Base-by-base conservation (phyloP, 2,888 invertebrate species). In the Ormyrus rosae region DNA sequence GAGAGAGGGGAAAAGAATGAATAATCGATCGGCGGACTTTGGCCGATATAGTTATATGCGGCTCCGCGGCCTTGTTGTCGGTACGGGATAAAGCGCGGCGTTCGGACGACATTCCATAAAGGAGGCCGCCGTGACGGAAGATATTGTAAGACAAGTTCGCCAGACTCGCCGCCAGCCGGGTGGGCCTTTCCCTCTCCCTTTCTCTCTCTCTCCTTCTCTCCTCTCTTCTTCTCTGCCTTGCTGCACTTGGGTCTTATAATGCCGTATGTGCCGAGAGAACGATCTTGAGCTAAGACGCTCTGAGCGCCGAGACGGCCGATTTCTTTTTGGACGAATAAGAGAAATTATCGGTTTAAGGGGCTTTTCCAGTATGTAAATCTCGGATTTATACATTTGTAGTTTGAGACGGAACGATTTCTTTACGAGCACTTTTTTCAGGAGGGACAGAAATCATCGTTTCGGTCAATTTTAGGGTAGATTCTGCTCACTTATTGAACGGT, bases 71-170 rank as follows among this genome's bases (percentile, higher is more conserved):
- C 7, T 48, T 5, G 34, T 34, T 34, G 68, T 55, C 79, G 79
- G 79, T 74, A 74, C 5, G 56, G 69, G 64, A 64, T 70, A 71
- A 56, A 67, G 65, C 56, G 65, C 56, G 55, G 71, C 61, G 61
- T n/a, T 51, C 61, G 55, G 75, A 60, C 64, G 70, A 78, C 70
- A 89, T 89, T 88, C 88, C 87, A 88, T 89, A 89, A 89, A 89
- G 89, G 89, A 87, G 87, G 84, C 89, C 89, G 89, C 89, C 89
- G 88, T 88, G 89, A 89, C 88, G 88, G 89, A 89, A 89, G 88
- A 89, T 89, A 89, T 89, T 89, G 89, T 89, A 88, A 86, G 88
- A 89, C 89, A 89, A 89, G 88, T 89, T 87, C 87, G 84, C 87
- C 86, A 13, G 63, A 55, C 13, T 60, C 34, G 34, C 45, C 87